A percentile compares a stretch with the other conserved stretches of the same genome.
These are phyloP conservation scores for Hyperopisus bebe DNA, from an alignment of 2,113 vertebrate species.

Conservation along the genomic window DNA sequence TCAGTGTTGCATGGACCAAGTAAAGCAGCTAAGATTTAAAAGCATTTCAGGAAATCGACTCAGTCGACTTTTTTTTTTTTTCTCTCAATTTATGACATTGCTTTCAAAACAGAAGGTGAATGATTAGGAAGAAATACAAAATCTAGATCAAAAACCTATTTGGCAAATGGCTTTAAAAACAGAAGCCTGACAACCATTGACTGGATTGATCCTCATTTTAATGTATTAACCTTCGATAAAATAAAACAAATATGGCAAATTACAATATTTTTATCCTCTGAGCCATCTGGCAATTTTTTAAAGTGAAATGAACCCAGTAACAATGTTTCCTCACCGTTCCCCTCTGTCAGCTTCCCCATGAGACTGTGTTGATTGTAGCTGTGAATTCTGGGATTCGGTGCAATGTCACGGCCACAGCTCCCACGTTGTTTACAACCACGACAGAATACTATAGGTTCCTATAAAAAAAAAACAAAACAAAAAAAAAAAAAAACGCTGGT, in stretches of 20 bases:
- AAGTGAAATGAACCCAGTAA: not conserved
- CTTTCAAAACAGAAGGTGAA: not conserved
- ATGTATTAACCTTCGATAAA: not conserved
- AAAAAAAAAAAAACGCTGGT: not conserved
- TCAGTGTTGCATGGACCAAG: not conserved
- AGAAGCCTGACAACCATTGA: not conserved
- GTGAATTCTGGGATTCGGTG: not conserved
- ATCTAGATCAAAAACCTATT: not conserved
- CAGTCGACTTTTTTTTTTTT: not conserved
- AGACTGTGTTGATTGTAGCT: not conserved
- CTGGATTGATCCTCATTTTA: not conserved
- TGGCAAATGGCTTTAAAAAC: not conserved
- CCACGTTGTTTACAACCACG: not conserved
- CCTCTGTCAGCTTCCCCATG: not conserved
- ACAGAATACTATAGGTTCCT: not conserved
- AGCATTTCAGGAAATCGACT: not conserved
- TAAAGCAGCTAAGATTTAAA: not conserved
- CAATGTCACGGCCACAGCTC: not conserved
- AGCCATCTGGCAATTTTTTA: not conserved
- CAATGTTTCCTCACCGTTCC: not conserved
- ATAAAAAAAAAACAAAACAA: not conserved
- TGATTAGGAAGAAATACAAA: not conserved
- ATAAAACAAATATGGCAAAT: not conserved
- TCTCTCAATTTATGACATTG: not conserved
- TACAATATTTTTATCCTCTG: not conserved